These are phyloP conservation scores for Semaprochilodus insignis DNA, from an alignment of 2,797 vertebrate genomes.

Conservation along the genomic window DNA sequence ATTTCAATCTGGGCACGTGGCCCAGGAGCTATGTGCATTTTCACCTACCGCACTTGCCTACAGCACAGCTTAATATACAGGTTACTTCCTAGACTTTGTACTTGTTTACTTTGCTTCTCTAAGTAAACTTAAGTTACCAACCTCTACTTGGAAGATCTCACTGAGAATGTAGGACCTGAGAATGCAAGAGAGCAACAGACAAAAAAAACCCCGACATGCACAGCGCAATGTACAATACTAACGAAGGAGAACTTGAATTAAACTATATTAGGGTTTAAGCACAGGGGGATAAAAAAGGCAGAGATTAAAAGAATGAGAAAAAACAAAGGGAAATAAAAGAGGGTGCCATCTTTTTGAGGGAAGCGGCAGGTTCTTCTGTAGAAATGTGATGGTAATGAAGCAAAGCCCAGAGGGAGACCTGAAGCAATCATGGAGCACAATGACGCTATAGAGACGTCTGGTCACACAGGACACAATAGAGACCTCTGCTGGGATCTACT, in stretches of 20 bases:
- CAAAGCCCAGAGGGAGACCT: slow-evolving; percentile 44
- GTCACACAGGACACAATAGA: slow-evolving; percentile 77
- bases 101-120: not conserved
- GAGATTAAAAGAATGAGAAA: slow-evolving; percentile 27
- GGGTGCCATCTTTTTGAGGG: slow-evolving; percentile 26
- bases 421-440: slow-evolving; percentile 53
- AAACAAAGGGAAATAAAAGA: slow-evolving; percentile 36
- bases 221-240: not conserved
- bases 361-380: slow-evolving; percentile 21
- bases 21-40: not conserved
- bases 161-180: not conserved
- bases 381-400: slow-evolving; percentile 45
- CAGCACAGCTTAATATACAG: not conserved
- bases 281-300: not conserved
- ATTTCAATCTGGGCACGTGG: not conserved
- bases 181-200: slow-evolving; percentile 9
- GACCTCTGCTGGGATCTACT: slow-evolving; percentile 65
- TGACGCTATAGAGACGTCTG: slow-evolving; percentile 61
- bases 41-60: not conserved
- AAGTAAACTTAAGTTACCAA: not conserved
- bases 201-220: not conserved
- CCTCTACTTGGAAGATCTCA: not conserved
- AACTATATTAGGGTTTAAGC: not conserved
- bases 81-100: not conserved
- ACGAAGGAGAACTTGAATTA: not conserved